Evolutionary conservation across 2,888 invertebrate species (phyloP), one percentile per base, ranked within the genome.

Genomic region (Chymomyza procnemis): DNA sequence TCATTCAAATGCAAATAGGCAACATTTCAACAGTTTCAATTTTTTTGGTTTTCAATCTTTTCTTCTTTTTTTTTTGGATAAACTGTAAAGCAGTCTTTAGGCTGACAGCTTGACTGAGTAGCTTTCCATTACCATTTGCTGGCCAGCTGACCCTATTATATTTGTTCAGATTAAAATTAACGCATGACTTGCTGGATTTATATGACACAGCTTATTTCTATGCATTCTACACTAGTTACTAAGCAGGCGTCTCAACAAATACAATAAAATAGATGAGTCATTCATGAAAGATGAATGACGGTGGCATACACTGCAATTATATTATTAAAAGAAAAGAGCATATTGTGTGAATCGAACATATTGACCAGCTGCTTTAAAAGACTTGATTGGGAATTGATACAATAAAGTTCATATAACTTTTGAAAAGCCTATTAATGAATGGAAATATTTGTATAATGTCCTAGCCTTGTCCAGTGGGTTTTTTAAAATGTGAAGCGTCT

Each of bases 121-220:
- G 30, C 56, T 14, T 56, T 26, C 26, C 26, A 4, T 34, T 30
- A 4, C 56, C 56, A 56, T 56, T 56, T 16, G 26, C 22, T 56
- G 56, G 26, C 56, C 16, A 56, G 30, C 22, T 56, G 56, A 56
- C 56, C 56, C 56, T 34, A 56, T 56, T 56, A 56, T 56, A 56
- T 56, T 56, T 56, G 56, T 16, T 30, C 56, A 34, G 21, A 22
- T 56, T 16, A 56, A 21, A 56, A 56, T 26, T 26, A 56, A 56
- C 56, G 56, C 56, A 22, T 56, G 56, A 56, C 56, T 56, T 41
- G 34, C 34, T 41, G 26, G 56, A n/a, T 56, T 56, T 26, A 30
- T 56, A 30, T 30, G 56, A 56, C 56, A 56, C 30, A 56, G 56
- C 22, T 9, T 34, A 9, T 6, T 56, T 50, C 16, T 12, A 14